Evolutionary conservation across 2,888 invertebrate genomes (phyloP), one percentile per base, ranked within the genome.

Genomic region (Apamea epomidion): DNA sequence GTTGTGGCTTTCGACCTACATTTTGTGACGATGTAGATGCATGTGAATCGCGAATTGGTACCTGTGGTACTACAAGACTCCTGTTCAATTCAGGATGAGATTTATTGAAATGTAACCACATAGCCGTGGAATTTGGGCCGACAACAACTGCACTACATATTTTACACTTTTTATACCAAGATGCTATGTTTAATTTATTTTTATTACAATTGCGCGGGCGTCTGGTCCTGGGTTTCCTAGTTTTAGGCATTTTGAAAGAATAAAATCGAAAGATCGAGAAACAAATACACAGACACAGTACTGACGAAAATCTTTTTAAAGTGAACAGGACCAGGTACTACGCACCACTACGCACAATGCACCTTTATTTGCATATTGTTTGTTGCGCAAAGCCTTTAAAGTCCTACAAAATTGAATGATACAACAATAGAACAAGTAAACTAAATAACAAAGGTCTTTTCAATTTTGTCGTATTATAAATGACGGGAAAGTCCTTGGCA

Each of bases 91-190:
- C 72, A 21, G 81, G 83, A 37, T 83, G 83, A 16, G 7, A 25
- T 25, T 62, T 65, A 3, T 73, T 18, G 48, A 69, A 83, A 69
- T 83, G 83, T 37, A 81, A 60, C 81, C 81, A 73, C 72, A 85
- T 81, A 76, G 62, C 81, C 4, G 8, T 37, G 12, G 68, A 54
- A 62, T 84, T 62, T 48, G 82, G 78, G 5, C 67, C 25, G n/a
- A 65, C 72, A 29, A 83, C 45, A n/a, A 58, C 3, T 14, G 29
- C 25, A 48, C 64, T 81, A 73, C 83, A 83, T 60, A 85, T 45
- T 67, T 74, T 83, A 14, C 83, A 83, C 0, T 74, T 70, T 32
- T 67, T 85, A 37, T 74, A 71, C 82, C 84, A 82, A 32, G 79
- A 79, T 18, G 29, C 18, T 62, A 60, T 29, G 51, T 74, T 60